These are phyloP conservation scores for Caiman crocodilus DNA, from an alignment of 2,797 vertebrate genomes.

Conservation along the genomic window DNA sequence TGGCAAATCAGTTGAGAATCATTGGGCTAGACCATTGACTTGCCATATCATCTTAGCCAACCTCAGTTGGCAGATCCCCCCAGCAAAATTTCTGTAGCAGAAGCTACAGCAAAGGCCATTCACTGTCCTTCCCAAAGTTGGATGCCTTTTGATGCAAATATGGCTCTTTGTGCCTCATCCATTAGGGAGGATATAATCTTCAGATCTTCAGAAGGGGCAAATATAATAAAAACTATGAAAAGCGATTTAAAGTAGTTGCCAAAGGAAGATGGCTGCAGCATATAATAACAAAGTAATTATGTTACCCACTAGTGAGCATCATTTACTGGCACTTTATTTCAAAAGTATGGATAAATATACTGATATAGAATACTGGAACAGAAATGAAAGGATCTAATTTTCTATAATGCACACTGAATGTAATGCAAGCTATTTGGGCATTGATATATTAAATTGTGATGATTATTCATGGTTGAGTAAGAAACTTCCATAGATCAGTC, in stretches of 20 bases:
- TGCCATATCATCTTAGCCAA: neutral
- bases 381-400: neutral
- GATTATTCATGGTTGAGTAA: constrained; percentile 1
- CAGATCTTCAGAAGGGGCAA: neutral
- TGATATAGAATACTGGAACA: neutral
- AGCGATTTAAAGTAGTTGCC: neutral
- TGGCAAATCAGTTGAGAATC: no score
- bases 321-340: neutral
- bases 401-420: constrained; percentile 1
- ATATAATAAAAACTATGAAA: neutral
- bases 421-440: constrained; percentile 12
- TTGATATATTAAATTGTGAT: constrained; percentile 14
- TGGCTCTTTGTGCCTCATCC: neutral
- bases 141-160: neutral
- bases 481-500: constrained; percentile 50
- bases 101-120: neutral
- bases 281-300: neutral
- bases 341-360: neutral
- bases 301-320: neutral
- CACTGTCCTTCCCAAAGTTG: neutral
- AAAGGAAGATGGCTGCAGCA: neutral
- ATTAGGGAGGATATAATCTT: neutral
- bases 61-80: neutral
- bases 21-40: neutral
- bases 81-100: neutral